Evolutionary conservation across 1,140 invertebrate genomes (phyloP).

Genomic region (Trichonephila clavata): DNA sequence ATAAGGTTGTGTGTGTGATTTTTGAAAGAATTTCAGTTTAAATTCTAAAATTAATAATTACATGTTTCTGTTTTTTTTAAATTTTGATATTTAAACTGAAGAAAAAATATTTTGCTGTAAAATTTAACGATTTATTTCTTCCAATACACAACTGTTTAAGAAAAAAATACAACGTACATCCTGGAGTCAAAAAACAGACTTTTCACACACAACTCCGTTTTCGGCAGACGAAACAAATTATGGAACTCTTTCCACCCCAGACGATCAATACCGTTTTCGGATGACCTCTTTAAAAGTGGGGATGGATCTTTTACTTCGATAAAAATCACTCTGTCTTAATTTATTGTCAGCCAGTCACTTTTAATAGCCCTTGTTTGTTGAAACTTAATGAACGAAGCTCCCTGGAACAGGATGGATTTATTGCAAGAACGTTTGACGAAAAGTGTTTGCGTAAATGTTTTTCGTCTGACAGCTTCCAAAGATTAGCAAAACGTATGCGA

Average conservation of each 20-base stretch:
- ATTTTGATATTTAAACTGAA: no score
- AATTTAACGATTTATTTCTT: no score
- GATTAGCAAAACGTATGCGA: slow-evolving; percentile 22
- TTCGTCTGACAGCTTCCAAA: background rate
- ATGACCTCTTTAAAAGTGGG: background rate
- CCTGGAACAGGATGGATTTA: background rate
- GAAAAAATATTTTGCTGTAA: no score
- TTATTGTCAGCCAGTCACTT: slow-evolving; percentile 10
- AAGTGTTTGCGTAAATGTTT: background rate
- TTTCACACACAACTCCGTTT: background rate
- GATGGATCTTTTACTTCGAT: background rate
- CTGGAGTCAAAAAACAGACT: background rate
- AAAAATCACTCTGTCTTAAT: slow-evolving; percentile 28
- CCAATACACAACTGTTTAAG: no score
- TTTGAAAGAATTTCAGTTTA: no score
- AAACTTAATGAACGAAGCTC: background rate
- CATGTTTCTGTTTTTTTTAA: no score
- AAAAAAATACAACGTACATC: no score
- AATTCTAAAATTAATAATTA: no score
- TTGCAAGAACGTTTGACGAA: background rate
- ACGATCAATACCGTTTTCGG: background rate
- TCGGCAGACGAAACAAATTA: background rate
- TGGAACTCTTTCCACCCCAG: background rate
- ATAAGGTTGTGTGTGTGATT: no score
- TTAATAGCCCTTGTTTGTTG: slow-evolving; percentile 38